phyloP scores from a whole-genome alignment of 1,140 invertebrate species.

The Anthonomus grandis region DNA sequence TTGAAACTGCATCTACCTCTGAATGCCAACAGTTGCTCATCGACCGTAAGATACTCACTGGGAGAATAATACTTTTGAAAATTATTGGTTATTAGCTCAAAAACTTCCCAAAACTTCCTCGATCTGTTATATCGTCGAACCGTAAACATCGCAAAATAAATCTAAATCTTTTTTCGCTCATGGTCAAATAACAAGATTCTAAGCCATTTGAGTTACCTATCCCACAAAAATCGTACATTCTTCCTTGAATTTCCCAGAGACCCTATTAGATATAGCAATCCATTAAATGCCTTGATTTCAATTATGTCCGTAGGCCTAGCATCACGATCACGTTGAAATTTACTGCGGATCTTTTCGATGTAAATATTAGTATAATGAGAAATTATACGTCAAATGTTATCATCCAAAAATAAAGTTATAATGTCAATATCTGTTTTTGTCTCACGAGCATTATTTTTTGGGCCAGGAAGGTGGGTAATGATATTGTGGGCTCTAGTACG shows the following conservation, averaged over 20 bases:
- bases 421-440: conserved; percentile 2
- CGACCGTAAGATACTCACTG: not conserved
- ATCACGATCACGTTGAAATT: conserved; percentile 11
- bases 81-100: not conserved
- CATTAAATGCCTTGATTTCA: conserved; percentile 16
- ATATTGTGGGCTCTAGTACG: conserved; percentile 7
- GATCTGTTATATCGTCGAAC: conserved; percentile 24
- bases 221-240: conserved; percentile 36
- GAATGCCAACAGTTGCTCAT: conserved; percentile 7
- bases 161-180: conserved; percentile 22
- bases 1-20: conserved; percentile 46
- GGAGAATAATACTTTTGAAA: conserved; percentile 1
- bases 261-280: conserved; percentile 18
- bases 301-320: conserved; percentile 1
- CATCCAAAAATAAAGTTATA: conserved; percentile 4
- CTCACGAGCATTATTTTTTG: conserved; percentile 14
- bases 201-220: conserved; percentile 32
- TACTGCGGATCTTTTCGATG: conserved; percentile 4
- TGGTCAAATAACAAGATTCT: conserved; percentile 23
- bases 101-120: conserved; percentile 46
- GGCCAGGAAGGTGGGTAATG: conserved; percentile 16
- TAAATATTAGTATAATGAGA: conserved; percentile 9
- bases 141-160: conserved; percentile 18
- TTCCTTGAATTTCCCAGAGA: conserved; percentile 1
- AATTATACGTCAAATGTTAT: conserved; percentile 5